Evolutionary conservation across 2,888 invertebrate species (phyloP).

Genomic region (Habrosyne pyritoides): DNA sequence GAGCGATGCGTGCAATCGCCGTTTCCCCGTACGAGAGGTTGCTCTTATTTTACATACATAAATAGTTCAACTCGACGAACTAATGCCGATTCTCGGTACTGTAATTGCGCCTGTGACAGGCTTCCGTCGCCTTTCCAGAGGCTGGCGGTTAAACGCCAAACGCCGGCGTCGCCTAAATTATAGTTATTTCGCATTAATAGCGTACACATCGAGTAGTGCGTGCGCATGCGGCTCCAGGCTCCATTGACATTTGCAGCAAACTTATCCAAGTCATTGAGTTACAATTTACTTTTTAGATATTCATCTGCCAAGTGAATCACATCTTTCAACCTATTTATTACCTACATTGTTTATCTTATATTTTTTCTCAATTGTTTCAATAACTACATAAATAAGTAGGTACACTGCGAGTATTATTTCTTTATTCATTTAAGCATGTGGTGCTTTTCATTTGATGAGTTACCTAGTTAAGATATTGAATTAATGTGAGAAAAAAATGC

Average conservation of each 20-base stretch:
- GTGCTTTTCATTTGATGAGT: too few relatives aligned
- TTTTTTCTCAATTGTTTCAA: neutral
- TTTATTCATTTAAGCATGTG: neutral
- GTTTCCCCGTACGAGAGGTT: constrained; percentile 80
- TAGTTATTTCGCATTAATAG: constrained; percentile 80
- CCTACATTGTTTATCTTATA: neutral
- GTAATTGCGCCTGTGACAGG: constrained; percentile 82
- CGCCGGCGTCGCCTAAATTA: constrained; percentile 71
- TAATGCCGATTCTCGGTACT: constrained; percentile 82
- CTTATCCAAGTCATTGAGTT: constrained; percentile 25
- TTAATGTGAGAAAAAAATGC: constrained; percentile 34
- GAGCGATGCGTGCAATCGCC: constrained; percentile 82
- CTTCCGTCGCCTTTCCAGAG: constrained; percentile 78
- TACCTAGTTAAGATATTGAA: constrained; percentile 50
- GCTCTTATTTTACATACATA: constrained; percentile 83
- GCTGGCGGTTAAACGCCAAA: constrained; percentile 69
- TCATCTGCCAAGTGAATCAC: neutral
- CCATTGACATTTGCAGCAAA: constrained; percentile 65
- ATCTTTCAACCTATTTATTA: neutral
- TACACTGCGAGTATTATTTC: too few relatives aligned
- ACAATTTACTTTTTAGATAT: constrained; percentile 33
- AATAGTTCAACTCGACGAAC: constrained; percentile 79
- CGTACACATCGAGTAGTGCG: constrained; percentile 68
- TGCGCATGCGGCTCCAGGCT: constrained; percentile 62
- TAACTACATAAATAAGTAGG: too few relatives aligned